Evolutionary conservation across 2,797 vertebrate genomes (phyloP).

Genomic region (Pipistrellus kuhlii): DNA sequence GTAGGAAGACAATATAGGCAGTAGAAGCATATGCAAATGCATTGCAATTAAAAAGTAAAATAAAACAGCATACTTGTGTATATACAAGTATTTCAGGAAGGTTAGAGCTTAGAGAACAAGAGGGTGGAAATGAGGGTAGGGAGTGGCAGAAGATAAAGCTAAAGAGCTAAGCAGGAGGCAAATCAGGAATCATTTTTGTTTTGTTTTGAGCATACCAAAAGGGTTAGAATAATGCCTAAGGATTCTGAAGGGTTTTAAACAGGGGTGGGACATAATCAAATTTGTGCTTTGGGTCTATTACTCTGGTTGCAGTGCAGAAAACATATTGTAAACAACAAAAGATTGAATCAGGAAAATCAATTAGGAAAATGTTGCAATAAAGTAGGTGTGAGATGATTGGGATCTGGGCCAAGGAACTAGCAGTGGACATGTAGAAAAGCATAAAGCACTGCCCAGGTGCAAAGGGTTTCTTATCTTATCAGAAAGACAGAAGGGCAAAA

Average conservation of each 20-base stretch:
- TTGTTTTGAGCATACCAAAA: background rate
- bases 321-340: constrained; percentile 42
- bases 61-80: background rate
- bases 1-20: background rate
- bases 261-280: background rate
- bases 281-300: constrained; percentile 1
- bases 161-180: background rate
- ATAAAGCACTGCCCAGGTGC: background rate
- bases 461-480: constrained; percentile 62
- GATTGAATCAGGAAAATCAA: background rate
- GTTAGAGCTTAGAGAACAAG: background rate
- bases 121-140: background rate
- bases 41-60: background rate
- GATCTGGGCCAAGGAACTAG: background rate
- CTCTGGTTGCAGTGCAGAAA: constrained; percentile 36
- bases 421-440: background rate
- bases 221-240: background rate
- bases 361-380: constrained; percentile 39
- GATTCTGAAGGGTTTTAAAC: constrained; percentile 45
- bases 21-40: background rate
- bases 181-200: background rate
- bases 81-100: constrained; percentile 26
- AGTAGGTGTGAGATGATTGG: background rate
- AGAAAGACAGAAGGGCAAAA: background rate
- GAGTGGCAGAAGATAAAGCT: background rate